A percentile compares a stretch with the other conserved stretches of the same genome.
phyloP scores from a whole-genome alignment of 2,113 vertebrate species.

The Falco punctatus region DNA sequence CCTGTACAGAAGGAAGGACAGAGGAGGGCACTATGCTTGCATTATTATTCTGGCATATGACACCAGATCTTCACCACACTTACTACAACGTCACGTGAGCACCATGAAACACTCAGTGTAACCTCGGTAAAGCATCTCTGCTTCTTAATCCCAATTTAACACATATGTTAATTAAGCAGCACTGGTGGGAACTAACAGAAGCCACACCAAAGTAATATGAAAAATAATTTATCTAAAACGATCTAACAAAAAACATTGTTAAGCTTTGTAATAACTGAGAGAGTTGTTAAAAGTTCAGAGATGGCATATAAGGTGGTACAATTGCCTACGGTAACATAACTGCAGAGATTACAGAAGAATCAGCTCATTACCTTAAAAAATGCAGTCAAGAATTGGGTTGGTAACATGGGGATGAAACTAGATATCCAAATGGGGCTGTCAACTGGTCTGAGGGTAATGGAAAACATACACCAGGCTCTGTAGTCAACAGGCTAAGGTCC shows the following conservation, averaged over 20 bases:
- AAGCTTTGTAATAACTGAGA: not conserved
- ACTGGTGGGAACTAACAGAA: not conserved
- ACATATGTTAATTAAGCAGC: not conserved
- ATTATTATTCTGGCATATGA: no score
- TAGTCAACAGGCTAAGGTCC: not conserved
- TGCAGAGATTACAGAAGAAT: not conserved
- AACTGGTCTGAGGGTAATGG: not conserved
- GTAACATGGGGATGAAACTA: not conserved
- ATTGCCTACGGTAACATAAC: not conserved
- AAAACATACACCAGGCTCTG: not conserved
- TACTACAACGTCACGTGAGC: no score
- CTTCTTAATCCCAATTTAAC: not conserved
- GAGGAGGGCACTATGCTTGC: fast-evolving
- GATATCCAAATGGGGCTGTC: not conserved
- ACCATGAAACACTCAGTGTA: not conserved
- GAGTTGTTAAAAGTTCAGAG: not conserved
- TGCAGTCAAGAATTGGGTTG: not conserved
- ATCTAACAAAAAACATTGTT: not conserved
- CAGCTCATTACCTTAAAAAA: not conserved
- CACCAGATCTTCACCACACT: not conserved
- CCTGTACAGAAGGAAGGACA: not conserved
- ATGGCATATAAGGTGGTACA: not conserved
- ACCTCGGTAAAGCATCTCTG: not conserved
- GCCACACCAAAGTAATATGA: not conserved
- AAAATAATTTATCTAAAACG: not conserved